phyloP scores from a whole-genome alignment of 1,140 invertebrate genomes.

The Reticulitermes speratus region DNA sequence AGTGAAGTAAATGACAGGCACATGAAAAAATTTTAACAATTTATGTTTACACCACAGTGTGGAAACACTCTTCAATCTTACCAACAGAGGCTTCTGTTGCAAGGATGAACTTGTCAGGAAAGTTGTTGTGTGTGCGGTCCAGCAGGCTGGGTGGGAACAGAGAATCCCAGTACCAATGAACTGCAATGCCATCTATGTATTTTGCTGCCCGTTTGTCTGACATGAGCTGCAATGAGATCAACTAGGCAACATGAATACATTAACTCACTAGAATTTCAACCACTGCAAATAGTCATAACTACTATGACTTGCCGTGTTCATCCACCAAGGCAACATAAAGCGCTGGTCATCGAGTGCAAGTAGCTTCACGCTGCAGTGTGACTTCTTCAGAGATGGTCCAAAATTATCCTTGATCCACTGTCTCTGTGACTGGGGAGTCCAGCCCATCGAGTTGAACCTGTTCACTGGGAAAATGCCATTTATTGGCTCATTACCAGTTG shows the following conservation, averaged over 20 bases:
- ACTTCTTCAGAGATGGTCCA: slow-evolving; percentile 63
- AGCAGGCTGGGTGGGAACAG: slow-evolving; percentile 54
- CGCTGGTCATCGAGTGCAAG: slow-evolving; percentile 74
- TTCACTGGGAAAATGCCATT: slow-evolving; percentile 51
- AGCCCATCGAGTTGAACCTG: slow-evolving; percentile 73
- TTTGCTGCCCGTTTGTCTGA: slow-evolving; percentile 53
- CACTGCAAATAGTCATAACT: neutral
- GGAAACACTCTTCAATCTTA: slow-evolving; percentile 37
- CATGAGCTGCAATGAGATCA: slow-evolving; percentile 48
- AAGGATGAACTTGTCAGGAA: slow-evolving; percentile 72
- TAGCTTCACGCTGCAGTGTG: slow-evolving; percentile 58
- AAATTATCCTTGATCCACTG: slow-evolving; percentile 67
- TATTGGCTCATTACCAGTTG: slow-evolving; percentile 65
- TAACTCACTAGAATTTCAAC: neutral
- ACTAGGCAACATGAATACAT: neutral
- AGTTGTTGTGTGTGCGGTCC: slow-evolving; percentile 53
- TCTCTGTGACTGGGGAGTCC: slow-evolving; percentile 60
- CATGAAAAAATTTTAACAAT: neutral
- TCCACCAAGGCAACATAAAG: slow-evolving; percentile 60
- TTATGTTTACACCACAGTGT: neutral
- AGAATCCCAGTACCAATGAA: slow-evolving; percentile 78
- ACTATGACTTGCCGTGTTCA: slow-evolving; percentile 54
- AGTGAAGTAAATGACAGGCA: neutral
- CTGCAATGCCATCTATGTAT: slow-evolving; percentile 79
- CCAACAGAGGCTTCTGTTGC: slow-evolving; percentile 75